Evolutionary conservation across 2,888 invertebrate species (phyloP).

Genomic region (Dioctria rufipes): DNA sequence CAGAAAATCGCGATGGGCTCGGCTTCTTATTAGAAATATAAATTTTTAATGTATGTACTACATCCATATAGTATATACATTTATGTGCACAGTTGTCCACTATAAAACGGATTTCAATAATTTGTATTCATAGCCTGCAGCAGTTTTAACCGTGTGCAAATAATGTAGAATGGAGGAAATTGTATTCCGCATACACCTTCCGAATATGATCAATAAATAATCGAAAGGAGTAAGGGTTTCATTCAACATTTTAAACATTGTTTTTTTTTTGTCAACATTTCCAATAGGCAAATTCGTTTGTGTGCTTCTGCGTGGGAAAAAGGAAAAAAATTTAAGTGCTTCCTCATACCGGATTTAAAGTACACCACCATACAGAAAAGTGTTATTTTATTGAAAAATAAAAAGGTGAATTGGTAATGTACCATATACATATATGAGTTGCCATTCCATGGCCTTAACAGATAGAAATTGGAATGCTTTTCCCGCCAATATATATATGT

Average conservation of each 20-base stretch:
- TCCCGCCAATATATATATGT: background rate
- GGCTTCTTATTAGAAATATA: no score
- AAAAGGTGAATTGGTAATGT: background rate
- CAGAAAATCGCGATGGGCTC: no score
- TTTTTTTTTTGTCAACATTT: constrained; percentile 13
- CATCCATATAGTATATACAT: background rate
- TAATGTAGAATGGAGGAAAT: constrained; percentile 22
- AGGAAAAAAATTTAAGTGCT: constrained; percentile 17
- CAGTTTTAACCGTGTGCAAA: background rate
- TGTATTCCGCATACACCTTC: constrained; percentile 33
- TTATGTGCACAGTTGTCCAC: background rate
- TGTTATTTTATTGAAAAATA: constrained; percentile 6
- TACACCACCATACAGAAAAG: background rate
- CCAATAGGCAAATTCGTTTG: background rate
- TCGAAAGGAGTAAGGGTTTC: constrained; percentile 12
- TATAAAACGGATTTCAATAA: background rate
- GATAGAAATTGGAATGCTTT: background rate
- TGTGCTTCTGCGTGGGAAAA: background rate
- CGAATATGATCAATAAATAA: constrained; percentile 40
- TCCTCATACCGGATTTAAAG: constrained; percentile 14
- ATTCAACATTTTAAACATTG: background rate
- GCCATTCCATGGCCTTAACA: background rate
- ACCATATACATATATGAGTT: background rate
- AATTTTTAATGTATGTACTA: no score
- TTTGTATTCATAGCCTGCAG: background rate